Base-by-base conservation (phyloP, 2,888 invertebrate species). In the Caradrina clavipalpis region DNA sequence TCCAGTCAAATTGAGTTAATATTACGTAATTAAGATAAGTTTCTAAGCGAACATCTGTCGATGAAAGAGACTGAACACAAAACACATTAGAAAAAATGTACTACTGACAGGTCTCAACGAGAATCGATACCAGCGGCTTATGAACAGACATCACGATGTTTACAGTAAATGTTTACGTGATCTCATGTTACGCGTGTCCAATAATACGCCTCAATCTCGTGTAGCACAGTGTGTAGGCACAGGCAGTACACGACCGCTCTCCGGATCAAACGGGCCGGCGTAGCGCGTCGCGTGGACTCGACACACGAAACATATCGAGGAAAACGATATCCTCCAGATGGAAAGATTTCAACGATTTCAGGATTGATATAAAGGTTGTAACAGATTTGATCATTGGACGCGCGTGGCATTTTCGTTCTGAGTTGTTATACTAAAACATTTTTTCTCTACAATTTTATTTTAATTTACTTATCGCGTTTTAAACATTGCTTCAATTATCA, bases 191-290 rank as follows among this genome's bases (percentile, higher is more conserved):
- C 53, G 53, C 22, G 49, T 57, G 11, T 54, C 13, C 17, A 13
- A 19, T 21, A 67, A 26, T 22, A 35, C 11, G 13, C 53, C 42
- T 45, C 19, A 22, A 56, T 54, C 47, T 17, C 45, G 17, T 17
- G 45, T 45, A 45, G 39, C 39, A 22, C 55, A 47, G 47, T 35
- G 51, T 21, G 53, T 26, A 26, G 2, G 7, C 39, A 35, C 22
- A 13, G 54, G 62, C 26, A 73, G 50, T 54, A 57, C 51, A 51
- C 39, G 66, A 50, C 50, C 53, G 47, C 69, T 72, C 15, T 58
- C 70, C 58, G n/a, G 35, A 39, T 62, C 63, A 66, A 78, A 78
- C 63, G 69, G 60, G 56, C 65, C 67, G 45, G 53, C 63, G 57
- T 51, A 31, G 53, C 31, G 13, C 21, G 49, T 19, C n/a, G n/a